These are phyloP conservation scores for Shargacucullia verbasci DNA, from an alignment of 2,888 invertebrate genomes.

Conservation along the genomic window DNA sequence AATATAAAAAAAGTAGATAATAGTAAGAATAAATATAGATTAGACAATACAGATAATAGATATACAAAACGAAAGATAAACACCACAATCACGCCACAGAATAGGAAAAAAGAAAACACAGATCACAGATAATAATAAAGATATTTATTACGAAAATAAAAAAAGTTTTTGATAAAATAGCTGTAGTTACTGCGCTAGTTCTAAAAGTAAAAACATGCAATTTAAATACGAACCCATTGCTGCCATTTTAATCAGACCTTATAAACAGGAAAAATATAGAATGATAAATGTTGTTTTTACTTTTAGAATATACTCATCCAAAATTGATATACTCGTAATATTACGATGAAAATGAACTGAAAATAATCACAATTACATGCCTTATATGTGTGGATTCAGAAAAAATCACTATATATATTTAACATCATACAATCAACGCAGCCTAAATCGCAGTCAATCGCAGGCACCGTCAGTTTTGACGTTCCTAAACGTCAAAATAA, in stretches of 20 bases:
- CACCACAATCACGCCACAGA: conserved; percentile 39
- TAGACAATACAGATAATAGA: conserved; percentile 1
- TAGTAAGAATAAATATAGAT: not conserved
- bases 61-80: conserved; percentile 18
- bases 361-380: conserved; percentile 42
- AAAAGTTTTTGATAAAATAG: conserved; percentile 11
- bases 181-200: conserved; percentile 18
- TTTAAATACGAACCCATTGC: not conserved
- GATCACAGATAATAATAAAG: conserved; percentile 39
- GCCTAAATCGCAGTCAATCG: too few relatives aligned
- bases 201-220: conserved; percentile 16
- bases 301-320: conserved; percentile 23
- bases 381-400: conserved; percentile 4
- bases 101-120: conserved; percentile 57
- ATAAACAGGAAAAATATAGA: not conserved
- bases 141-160: conserved; percentile 52
- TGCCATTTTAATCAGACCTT: too few relatives aligned
- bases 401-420: conserved; percentile 11
- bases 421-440: too few relatives aligned
- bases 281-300: not conserved
- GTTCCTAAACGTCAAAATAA: too few relatives aligned
- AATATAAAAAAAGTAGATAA: not conserved
- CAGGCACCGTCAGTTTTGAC: too few relatives aligned
- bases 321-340: conserved; percentile 23
- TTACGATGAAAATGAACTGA: conserved; percentile 27